A percentile compares a stretch with the other conserved stretches of the same genome.
Evolutionary conservation across 2,797 vertebrate genomes (phyloP).

Genomic region (Triplophysa yarkandensis): DNA sequence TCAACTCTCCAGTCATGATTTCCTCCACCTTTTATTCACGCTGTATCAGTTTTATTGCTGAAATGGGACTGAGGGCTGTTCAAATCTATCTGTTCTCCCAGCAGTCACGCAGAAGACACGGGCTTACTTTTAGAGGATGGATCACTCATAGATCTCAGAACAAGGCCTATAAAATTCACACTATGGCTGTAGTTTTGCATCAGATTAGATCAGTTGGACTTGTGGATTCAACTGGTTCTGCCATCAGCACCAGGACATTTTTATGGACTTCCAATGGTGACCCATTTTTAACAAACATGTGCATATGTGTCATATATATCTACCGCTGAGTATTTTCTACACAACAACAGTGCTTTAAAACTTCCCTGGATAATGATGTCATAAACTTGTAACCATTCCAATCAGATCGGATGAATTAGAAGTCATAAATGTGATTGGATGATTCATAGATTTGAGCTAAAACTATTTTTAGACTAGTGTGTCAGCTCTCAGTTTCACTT

Average conservation of each 20-base stretch:
- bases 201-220: background rate
- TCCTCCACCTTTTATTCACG: conserved; percentile 42
- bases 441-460: no score
- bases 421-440: no score
- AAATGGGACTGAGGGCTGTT: conserved; percentile 23
- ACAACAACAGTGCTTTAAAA: no score
- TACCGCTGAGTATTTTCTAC: no score
- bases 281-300: no score
- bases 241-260: background rate
- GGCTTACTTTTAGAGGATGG: conserved; percentile 27
- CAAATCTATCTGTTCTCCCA: conserved; percentile 35
- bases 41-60: conserved; percentile 44
- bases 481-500: no score
- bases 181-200: conserved; percentile 5
- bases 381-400: no score
- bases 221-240: background rate
- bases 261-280: background rate
- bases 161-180: background rate
- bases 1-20: conserved; percentile 44
- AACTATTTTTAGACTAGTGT: no score
- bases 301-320: no score
- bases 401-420: no score
- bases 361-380: no score
- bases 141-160: background rate
- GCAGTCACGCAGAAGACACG: conserved; percentile 25